Base-by-base conservation (phyloP, 2,797 vertebrate genomes). In the Sebastes aleutianus region DNA sequence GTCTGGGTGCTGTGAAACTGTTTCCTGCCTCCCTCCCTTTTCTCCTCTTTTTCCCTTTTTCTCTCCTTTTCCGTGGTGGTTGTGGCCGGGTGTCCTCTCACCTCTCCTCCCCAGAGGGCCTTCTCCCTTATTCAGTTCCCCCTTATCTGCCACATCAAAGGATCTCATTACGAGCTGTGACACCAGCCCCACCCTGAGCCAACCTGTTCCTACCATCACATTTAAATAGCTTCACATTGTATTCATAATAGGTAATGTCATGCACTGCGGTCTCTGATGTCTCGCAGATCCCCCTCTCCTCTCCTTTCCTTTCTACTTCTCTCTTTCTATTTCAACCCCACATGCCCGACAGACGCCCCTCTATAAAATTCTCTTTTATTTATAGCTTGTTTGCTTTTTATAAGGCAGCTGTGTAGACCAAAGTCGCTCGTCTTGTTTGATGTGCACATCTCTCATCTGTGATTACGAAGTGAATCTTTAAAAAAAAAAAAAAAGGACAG, bases 291-390 rank as follows among this genome's bases (percentile, higher is more conserved):
- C 70, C 34, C 53, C 56, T 74, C 61, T 73, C 63, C 57, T 64
- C 74, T 85, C 63, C 80, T 70, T 78, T 86, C 86, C 86, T 82
- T 78, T 90, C 74, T 76, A 70, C 76, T 78, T 79, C 70, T 68
- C 77, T 74, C 76, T 85, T 67, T 68, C 76, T 62, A 82, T 89
- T 92, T 90, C 84, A 89, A 77, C 89, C 86, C 78, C 84, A 76
- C 91, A 91, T 86, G 85, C 90, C 86, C 82, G 79, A 91, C 95
- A 95, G 95, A 95, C 92, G 87, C 83, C 90, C 90, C 90, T 94
- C 95, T 95, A 95, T 96, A 95, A 95, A 95, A 95, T 96, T 95
- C 95, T 90, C 94, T 95, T 95, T 96, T 95, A 95, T 95, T 96
- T 94, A 94, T 91, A 83, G 94, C 93, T 95, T 95, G 93, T 95